Evolutionary conservation across 2,113 vertebrate genomes (phyloP).

Genomic region (Gambusia affinis): DNA sequence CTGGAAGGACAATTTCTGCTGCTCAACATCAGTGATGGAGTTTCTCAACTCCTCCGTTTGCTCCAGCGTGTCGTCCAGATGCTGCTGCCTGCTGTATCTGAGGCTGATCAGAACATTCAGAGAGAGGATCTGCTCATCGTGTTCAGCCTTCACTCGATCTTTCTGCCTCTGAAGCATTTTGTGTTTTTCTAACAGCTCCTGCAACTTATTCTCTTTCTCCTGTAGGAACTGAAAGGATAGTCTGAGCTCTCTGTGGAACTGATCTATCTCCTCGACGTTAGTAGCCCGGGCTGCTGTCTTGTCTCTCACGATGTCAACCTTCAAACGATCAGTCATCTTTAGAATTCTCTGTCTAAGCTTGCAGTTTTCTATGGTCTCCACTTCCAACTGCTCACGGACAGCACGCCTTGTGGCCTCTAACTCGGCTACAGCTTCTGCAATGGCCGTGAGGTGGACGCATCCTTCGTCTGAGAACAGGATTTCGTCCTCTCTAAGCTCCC

Average conservation of each 20-base stretch:
- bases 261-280: slow-evolving; percentile 64
- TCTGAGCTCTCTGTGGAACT: slow-evolving; percentile 64
- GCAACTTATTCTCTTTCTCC: slow-evolving; percentile 49
- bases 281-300: slow-evolving; percentile 70
- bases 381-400: slow-evolving; percentile 79
- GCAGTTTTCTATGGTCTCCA: slow-evolving; percentile 85
- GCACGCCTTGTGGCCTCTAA: slow-evolving; percentile 78
- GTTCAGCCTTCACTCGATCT: slow-evolving; percentile 8
- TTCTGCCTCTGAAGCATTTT: neutral
- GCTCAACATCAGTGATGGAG: neutral
- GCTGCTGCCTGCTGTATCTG: slow-evolving; percentile 30
- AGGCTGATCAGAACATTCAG: slow-evolving; percentile 40
- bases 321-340: slow-evolving; percentile 62
- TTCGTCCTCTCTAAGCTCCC: slow-evolving; percentile 75
- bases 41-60: slow-evolving; percentile 27
- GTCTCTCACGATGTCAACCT: slow-evolving; percentile 48
- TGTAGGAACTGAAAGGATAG: slow-evolving; percentile 32
- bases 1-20: neutral
- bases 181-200: slow-evolving; percentile 63
- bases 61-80: slow-evolving; percentile 27
- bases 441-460: slow-evolving; percentile 73
- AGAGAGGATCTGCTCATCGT: neutral
- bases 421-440: slow-evolving; percentile 77
- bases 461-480: slow-evolving; percentile 76
- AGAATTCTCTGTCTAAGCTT: slow-evolving; percentile 75